Percentiles rank a stretch among this genome's conserved stretches.
These are phyloP conservation scores for Zeugodacus cucurbitae DNA, from an alignment of 1,140 invertebrate genomes.

Conservation along the genomic window DNA sequence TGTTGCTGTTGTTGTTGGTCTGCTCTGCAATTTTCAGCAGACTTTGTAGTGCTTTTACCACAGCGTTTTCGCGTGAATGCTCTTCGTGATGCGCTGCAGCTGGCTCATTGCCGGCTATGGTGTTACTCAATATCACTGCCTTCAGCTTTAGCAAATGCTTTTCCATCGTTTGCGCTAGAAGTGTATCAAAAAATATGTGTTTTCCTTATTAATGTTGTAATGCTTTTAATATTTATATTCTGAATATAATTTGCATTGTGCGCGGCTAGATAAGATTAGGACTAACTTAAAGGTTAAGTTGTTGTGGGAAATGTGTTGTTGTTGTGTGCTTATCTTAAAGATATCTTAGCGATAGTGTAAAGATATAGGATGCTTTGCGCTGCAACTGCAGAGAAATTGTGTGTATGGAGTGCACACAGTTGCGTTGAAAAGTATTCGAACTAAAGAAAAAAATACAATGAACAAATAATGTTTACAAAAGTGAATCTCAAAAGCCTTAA, in stretches of 20 bases:
- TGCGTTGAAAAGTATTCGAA: no score
- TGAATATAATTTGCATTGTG: background rate
- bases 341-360: background rate
- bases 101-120: background rate
- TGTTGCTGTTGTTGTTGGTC: conserved; percentile 49
- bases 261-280: background rate
- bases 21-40: conserved; percentile 63
- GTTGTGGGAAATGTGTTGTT: background rate
- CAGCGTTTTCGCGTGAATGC: conserved; percentile 57
- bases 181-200: conserved; percentile 10
- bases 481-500: background rate
- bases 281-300: background rate
- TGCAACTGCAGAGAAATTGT: background rate
- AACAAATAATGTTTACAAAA: no score
- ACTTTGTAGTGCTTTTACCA: conserved; percentile 60
- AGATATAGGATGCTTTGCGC: background rate
- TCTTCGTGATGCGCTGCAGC: conserved; percentile 59
- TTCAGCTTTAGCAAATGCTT: conserved; percentile 61
- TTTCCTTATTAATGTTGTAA: background rate
- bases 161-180: conserved; percentile 61
- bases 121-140: conserved; percentile 54
- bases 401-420: background rate
- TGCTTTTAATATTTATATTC: background rate
- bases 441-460: no score
- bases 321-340: background rate